Evolutionary conservation across 2,888 invertebrate species (phyloP).

Genomic region (Chaitophorus viminalis): DNA sequence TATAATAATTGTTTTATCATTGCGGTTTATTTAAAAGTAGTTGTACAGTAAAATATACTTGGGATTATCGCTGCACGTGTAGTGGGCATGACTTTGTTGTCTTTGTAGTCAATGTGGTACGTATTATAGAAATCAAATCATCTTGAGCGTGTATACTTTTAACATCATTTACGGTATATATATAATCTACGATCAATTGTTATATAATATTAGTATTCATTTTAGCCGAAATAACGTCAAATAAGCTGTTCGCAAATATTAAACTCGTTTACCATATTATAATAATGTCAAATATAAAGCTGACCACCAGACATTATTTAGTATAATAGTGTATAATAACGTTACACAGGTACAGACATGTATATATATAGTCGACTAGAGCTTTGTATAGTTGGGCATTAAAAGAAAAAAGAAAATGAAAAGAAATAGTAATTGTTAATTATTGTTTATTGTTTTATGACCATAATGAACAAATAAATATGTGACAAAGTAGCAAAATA

Average conservation of each 20-base stretch:
- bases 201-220: not conserved
- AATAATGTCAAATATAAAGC: not conserved
- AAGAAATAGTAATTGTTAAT: not conserved
- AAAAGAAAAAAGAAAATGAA: not conserved
- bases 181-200: not conserved
- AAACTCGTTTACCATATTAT: not conserved
- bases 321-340: not conserved
- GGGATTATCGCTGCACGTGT: not conserved
- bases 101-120: not conserved
- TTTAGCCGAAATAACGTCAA: not conserved
- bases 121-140: not conserved
- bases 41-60: not conserved
- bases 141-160: not conserved
- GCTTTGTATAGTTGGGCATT: not conserved
- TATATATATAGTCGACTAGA: not conserved
- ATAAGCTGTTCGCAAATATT: not conserved
- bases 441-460: slow-evolving; percentile 17
- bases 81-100: not conserved
- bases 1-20: no score
- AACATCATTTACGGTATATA: not conserved
- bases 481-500: not conserved
- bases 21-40: no score
- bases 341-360: not conserved
- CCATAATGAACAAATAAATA: not conserved
- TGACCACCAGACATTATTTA: not conserved